Conservation (phyloP, 2,888 invertebrate species). For the Branchinecta sandiegonensis region DNA sequence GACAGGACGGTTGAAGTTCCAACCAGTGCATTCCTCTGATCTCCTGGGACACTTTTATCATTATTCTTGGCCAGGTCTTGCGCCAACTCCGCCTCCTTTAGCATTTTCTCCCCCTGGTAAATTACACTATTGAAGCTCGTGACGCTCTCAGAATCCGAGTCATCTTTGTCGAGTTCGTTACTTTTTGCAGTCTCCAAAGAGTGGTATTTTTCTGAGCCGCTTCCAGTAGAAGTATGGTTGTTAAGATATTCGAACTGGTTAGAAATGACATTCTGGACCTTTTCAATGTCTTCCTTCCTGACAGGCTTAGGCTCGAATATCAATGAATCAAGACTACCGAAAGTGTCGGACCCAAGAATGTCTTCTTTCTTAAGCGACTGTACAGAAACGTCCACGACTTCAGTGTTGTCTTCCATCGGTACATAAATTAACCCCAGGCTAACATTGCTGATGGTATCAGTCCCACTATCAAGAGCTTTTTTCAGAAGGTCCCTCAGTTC, state of each 20-base stretch:
- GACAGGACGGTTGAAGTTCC: too few relatives aligned
- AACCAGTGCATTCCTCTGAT: too few relatives aligned
- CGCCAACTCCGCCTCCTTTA: conserved; percentile 12
- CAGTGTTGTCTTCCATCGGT: conserved; percentile 28
- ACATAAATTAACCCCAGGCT: conserved; percentile 30
- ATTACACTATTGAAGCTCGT: conserved; percentile 28
- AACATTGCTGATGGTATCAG: conserved; percentile 27
- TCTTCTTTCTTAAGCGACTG: conserved; percentile 19
- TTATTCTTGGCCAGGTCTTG: background rate
- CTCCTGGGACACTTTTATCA: background rate
- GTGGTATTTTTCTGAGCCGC: conserved; percentile 12
- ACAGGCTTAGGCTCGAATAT: conserved; percentile 30
- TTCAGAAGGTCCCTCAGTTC: conserved; percentile 28
- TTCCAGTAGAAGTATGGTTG: conserved; percentile 19
- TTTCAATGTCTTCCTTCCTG: conserved; percentile 24
- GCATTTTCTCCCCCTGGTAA: conserved; percentile 25
- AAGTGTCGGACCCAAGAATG: conserved; percentile 28
- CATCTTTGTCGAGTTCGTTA: conserved; percentile 1
- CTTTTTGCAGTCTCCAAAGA: conserved; percentile 19
- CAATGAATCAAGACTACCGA: conserved; percentile 29
- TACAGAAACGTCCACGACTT: background rate
- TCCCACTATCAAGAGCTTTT: conserved; percentile 28
- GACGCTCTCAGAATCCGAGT: conserved; percentile 27
- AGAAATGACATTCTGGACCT: conserved; percentile 23
- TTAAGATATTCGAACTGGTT: conserved; percentile 24